Evolutionary conservation across 2,113 vertebrate species (phyloP).

Genomic region (Otolemur garnettii): DNA sequence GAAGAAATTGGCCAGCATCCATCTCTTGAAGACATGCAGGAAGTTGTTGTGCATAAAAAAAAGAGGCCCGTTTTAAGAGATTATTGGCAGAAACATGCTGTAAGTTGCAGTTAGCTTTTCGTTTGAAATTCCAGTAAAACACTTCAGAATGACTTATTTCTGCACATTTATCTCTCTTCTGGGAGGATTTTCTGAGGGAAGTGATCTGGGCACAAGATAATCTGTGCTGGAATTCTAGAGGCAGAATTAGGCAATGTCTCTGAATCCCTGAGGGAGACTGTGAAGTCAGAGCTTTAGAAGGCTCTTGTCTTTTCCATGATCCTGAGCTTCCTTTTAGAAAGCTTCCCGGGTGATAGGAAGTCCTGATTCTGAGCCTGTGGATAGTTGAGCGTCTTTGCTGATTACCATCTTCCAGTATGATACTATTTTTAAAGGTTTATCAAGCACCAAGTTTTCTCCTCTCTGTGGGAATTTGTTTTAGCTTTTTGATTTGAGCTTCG

Average conservation of each 20-base stretch:
- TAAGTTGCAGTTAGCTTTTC: slow-evolving; percentile 85
- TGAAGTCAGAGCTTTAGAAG: neutral
- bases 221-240: neutral
- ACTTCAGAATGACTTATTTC: neutral
- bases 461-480: neutral
- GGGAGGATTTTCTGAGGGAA: slow-evolving; percentile 24
- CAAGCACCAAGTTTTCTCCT: neutral
- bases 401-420: neutral
- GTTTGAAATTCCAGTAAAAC: slow-evolving; percentile 41
- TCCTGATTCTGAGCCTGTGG: neutral
- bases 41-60: slow-evolving; percentile 99
- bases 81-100: slow-evolving; percentile 98
- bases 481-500: slow-evolving; percentile 26
- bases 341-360: neutral
- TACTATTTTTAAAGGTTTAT: neutral
- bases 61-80: slow-evolving; percentile 96
- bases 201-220: neutral
- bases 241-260: neutral
- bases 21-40: slow-evolving; percentile 99
- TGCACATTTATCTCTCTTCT: neutral
- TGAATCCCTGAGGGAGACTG: neutral
- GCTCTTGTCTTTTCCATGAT: neutral
- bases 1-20: slow-evolving; percentile 99
- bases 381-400: neutral
- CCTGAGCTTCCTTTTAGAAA: neutral